Base-by-base conservation (phyloP, 1,140 invertebrate genomes). In the Colletes latitarsis region DNA sequence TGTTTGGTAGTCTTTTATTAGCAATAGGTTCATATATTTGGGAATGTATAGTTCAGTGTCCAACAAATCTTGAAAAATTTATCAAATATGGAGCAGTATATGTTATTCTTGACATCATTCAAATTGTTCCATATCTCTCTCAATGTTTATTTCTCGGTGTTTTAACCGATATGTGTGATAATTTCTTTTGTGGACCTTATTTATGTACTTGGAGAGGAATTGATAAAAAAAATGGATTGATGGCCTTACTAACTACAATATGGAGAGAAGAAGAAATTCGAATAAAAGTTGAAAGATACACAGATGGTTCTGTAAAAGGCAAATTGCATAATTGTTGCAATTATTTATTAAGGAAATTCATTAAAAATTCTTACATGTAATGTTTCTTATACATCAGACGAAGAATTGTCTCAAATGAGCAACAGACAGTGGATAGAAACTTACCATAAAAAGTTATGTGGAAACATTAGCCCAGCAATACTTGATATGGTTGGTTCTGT, bases 221-320 rank as follows among this genome's bases (percentile, higher is more conserved):
- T 0, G 80, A 90, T 71, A 91, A 91, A 19, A 81, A 66, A 3
- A 89, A 76, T 12, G 85, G 86, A 14, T 58, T 92, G 1, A 67
- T 91, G 17, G 88, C 89, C 1, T 80, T 92, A 5, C n/a, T 92
- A 43, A 80, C 85, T 6, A 85, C 12, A 70, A 71, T 88, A 39
- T 92, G 91, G 92, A 83, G 89, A 43, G 87, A 91, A 39, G 91
- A 92, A 63, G 90, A 92, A 70, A 83, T 75, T 43, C 55, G 72
- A 17, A 75, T 89, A 43, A 84, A 84, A 10, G 80, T 88, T 2
- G 79, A 88, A 49, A 89, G 84, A 80, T 85, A 46, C 2, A 0
- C 15, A 0, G 68, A 89, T 30, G 88, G 86, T 15, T 84, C 81
- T 10, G 78, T 89, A 15, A 73, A 80, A 67, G 86, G 87, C 88